Percentiles rank a stretch among this genome's conserved stretches.
phyloP scores from a whole-genome alignment of 2,888 invertebrate genomes.

The Idaea straminata region DNA sequence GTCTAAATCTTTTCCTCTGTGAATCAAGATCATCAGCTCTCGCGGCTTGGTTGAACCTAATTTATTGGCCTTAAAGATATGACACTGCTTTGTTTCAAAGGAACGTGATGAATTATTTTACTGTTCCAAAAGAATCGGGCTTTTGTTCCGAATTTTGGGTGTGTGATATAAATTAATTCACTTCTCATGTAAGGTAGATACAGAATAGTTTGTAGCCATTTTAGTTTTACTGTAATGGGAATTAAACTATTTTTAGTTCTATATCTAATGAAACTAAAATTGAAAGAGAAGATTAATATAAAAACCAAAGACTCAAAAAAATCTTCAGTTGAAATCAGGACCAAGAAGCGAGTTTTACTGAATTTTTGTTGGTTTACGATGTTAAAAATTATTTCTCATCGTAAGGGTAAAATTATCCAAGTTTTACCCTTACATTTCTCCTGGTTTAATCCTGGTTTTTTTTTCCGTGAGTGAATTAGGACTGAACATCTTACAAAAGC shows the following conservation, averaged over 20 bases:
- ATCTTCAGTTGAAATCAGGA: not conserved
- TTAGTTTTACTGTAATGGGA: too few species aligned
- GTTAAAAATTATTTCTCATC: too few species aligned
- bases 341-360: not conserved
- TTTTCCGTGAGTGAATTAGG: too few species aligned
- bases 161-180: not conserved
- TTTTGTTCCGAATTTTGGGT: not conserved
- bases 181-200: not conserved
- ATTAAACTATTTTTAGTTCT: too few species aligned
- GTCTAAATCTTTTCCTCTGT: not conserved
- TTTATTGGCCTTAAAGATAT: constrained; percentile 45
- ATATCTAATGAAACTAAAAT: too few species aligned
- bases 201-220: too few species aligned
- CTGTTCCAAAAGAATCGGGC: not conserved
- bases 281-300: too few species aligned
- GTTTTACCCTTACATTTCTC: too few species aligned
- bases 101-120: not conserved
- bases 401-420: too few species aligned
- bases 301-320: not conserved
- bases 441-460: too few species aligned
- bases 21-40: not conserved
- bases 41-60: constrained; percentile 22
- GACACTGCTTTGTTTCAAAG: constrained; percentile 31
- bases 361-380: not conserved
- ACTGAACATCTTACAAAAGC: too few species aligned